Percentiles rank a stretch among this genome's conserved stretches.
phyloP scores from a whole-genome alignment of 1,140 invertebrate species.

The Caenorhabditis remanei region DNA sequence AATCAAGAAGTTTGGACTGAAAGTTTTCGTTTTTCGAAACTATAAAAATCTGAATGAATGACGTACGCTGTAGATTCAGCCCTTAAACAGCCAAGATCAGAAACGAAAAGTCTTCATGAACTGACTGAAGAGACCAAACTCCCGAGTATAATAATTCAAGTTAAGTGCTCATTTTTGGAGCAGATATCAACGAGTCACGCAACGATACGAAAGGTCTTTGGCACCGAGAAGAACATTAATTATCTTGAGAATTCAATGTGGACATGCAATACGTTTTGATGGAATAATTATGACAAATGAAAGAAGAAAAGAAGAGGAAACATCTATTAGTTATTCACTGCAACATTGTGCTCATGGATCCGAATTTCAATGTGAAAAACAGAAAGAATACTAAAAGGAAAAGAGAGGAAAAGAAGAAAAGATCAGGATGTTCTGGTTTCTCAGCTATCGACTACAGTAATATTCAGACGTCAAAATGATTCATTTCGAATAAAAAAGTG shows the following conservation, averaged over 20 bases:
- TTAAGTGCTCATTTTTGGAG: not conserved
- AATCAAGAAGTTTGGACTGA: too few relatives aligned
- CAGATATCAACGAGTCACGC: not conserved
- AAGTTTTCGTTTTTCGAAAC: too few relatives aligned
- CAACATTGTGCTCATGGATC: conserved; percentile 43
- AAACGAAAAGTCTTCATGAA: not conserved
- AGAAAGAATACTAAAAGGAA: not conserved
- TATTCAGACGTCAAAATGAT: not conserved
- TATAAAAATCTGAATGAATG: too few relatives aligned
- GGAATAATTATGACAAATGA: conserved; percentile 50
- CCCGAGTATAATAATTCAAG: not conserved
- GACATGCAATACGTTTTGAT: conserved; percentile 1
- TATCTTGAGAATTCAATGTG: not conserved
- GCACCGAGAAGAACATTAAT: conserved; percentile 31
- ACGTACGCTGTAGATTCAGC: too few relatives aligned
- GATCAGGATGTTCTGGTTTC: not conserved
- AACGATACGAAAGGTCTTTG: conserved; percentile 40
- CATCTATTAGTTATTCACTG: conserved; percentile 43
- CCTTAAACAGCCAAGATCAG: not conserved
- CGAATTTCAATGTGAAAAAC: not conserved
- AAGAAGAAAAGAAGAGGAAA: not conserved
- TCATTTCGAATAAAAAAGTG: conserved; percentile 14
- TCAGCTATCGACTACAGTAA: too few relatives aligned
- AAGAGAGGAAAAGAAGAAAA: not conserved
- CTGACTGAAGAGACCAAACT: not conserved